Evolutionary conservation across 2,888 invertebrate species (phyloP).

Genomic region (Tineola bisselliella): DNA sequence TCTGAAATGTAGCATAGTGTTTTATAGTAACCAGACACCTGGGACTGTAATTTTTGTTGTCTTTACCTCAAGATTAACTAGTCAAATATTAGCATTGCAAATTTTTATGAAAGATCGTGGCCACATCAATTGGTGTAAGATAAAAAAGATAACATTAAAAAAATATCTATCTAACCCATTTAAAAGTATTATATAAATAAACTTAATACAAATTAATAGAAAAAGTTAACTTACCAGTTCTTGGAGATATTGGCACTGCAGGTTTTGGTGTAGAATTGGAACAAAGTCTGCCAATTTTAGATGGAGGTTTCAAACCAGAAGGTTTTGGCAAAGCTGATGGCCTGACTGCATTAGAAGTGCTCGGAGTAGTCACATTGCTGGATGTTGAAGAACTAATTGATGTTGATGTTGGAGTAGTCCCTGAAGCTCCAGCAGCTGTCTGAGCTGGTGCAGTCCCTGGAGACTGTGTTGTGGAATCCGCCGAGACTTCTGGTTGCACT

Average conservation of each 20-base stretch:
- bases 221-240: slow-evolving; percentile 48
- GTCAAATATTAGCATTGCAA: slow-evolving; percentile 2
- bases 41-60: background rate
- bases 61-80: background rate
- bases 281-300: slow-evolving; percentile 75
- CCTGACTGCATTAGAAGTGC: slow-evolving; percentile 20
- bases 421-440: slow-evolving; percentile 30
- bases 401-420: background rate
- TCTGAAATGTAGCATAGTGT: no score
- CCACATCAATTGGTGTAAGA: background rate
- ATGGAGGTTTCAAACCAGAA: slow-evolving; percentile 71
- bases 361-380: background rate
- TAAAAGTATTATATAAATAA: background rate
- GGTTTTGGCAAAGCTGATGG: slow-evolving; percentile 61
- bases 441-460: slow-evolving; percentile 39
- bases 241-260: slow-evolving; percentile 71
- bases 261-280: slow-evolving; percentile 72
- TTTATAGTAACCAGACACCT: background rate
- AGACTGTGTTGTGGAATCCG: slow-evolving; percentile 40
- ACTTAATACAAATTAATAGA: background rate
- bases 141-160: background rate
- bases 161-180: background rate
- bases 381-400: background rate
- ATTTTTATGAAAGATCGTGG: background rate
- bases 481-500: slow-evolving; percentile 39